Evolutionary conservation across 2,113 vertebrate genomes (phyloP).

Genomic region (Lynx canadensis): DNA sequence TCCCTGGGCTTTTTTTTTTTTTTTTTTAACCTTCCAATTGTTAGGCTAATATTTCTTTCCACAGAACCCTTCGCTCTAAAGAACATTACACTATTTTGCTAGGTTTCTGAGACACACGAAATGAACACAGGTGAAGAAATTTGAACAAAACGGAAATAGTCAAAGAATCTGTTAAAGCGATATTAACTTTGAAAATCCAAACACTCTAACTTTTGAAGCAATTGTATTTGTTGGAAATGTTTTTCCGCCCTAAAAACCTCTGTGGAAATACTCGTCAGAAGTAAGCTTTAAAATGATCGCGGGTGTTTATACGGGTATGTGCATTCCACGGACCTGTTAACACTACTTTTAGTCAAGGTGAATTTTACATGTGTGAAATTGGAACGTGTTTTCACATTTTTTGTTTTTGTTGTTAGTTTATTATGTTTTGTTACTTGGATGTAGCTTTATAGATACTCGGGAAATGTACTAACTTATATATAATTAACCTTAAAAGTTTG

Average conservation of each 20-base stretch:
- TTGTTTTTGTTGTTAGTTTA: constrained; percentile 16
- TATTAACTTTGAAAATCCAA: constrained; percentile 40
- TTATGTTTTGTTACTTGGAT: constrained; percentile 2
- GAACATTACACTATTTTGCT: neutral
- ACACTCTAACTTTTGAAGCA: neutral
- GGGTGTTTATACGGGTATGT: neutral
- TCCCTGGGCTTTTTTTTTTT: neutral
- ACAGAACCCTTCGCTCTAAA: neutral
- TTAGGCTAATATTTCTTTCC: constrained; percentile 11
- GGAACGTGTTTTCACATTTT: neutral
- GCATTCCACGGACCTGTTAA: neutral
- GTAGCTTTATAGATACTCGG: constrained; percentile 34
- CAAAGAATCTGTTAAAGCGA: neutral
- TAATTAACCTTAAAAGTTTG: constrained; percentile 34
- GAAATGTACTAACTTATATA: neutral
- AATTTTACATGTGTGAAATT: constrained; percentile 52
- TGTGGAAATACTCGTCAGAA: constrained; percentile 38
- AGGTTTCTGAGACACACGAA: constrained; percentile 28
- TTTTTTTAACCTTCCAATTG: neutral
- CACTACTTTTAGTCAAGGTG: neutral
- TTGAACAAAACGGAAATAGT: constrained; percentile 29
- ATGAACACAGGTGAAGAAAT: constrained; percentile 23
- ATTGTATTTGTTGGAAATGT: neutral
- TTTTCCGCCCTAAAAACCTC: constrained; percentile 30
- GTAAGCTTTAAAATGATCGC: constrained; percentile 18